Evolutionary conservation across 1,140 invertebrate species (phyloP), one percentile per base, ranked within the genome.

Genomic region (Cyrtorhinus lividipennis): DNA sequence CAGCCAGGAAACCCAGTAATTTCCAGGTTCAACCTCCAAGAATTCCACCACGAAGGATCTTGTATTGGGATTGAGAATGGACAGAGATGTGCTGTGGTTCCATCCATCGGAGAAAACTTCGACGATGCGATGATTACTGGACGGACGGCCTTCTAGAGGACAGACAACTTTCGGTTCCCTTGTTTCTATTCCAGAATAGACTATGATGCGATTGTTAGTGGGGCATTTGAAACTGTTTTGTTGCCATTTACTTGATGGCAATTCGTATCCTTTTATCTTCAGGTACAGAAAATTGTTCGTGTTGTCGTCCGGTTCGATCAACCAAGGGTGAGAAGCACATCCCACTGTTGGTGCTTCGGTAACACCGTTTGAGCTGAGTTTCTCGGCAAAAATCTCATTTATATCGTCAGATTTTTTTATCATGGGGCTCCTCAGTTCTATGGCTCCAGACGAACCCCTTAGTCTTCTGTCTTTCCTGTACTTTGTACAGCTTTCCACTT

Each of bases 1-100:
- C 74, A 88, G 85, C 86, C 86, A 88, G 59, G 82, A 83, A 24
- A 88, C 81, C 2, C 78, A 77, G 70, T 88, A 87, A 68, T 79
- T 81, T 0, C 83, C 84, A 2, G 80, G 79, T 67, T 87, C 84
- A 22, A 79, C 77, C 69, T 69, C 70, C 81, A 88, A 80, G 66
- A 86, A 87, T 67, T 88, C 85, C 5, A 87, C 70, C 8, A 87
- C 72, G 46, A 87, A 77, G 20, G 80, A 81, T 0, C 81, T 81
- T 38, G 81, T 66, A 76, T 59, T 66, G 18, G 69, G 66, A 12
- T 66, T 67, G 10, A 70, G 60, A 15, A 69, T 66, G 0, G 66
- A 64, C 1, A 67, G 25, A 3, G 65, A 65, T 13, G 64, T 59
- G 61, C 53, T 67, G n/a, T 57, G 65, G 59, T 82, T 81, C 86